Evolutionary conservation across 1,140 invertebrate genomes (phyloP), one percentile per base, ranked within the genome.

Genomic region (Anastatus disparis): DNA sequence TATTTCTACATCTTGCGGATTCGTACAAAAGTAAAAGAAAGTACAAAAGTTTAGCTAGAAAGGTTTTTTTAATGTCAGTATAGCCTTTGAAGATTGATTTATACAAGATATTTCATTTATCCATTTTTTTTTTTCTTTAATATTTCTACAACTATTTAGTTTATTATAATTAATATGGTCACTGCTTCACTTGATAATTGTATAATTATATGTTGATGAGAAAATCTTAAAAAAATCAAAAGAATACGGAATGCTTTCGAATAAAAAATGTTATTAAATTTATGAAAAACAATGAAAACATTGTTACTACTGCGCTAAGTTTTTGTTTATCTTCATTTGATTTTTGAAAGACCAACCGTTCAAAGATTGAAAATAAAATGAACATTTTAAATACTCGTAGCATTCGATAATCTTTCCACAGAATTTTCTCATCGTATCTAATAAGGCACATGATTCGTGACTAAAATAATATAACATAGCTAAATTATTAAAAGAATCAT

Each of bases 371-470:
- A n/a, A n/a, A n/a, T n/a, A n/a, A n/a, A n/a, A n/a, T n/a, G n/a
- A n/a, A 22, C 24, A 52, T 22, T 26, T 20, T 17, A 52, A n/a
- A 62, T 44, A 52, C 44, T 59, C 35, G 20, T 27, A 68, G 50
- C 70, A 79, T 77, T 78, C 53, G 76, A 70, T 68, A 72, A 75
- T 79, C 74, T 73, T 77, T 74, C 35, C 44, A 44, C 69, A 42
- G 73, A 50, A 62, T 72, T 73, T 73, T 71, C 66, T 56, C 73
- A 77, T 71, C 59, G 72, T 66, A 68, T 76, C 76, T 80, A 79
- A 77, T 81, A 81, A 81, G 79, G 79, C 79, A 81, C 79, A 67
- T 70, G 62, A 74, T 70, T 74, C 50, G 53, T 74, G 72, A 74
- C 69, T 67, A 42, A 67, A 67, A 66, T 62, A 20, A 44, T 55